phyloP scores from a whole-genome alignment of 2,797 vertebrate species.

The Sebastiscus tertius region DNA sequence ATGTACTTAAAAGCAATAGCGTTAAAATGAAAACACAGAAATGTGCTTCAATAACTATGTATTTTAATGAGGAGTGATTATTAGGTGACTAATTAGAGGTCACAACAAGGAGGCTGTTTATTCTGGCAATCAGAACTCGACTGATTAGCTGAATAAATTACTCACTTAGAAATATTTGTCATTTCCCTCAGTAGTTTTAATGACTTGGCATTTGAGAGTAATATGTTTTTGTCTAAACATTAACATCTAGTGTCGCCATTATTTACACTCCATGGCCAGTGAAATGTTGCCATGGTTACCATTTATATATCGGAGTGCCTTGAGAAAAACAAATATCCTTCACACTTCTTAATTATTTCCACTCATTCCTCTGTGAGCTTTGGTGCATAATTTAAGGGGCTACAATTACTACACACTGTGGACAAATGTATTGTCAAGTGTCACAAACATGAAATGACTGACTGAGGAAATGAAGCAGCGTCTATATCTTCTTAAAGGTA shows the following conservation, averaged over 20 bases:
- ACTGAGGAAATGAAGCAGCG: not conserved
- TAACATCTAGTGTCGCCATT: not conserved
- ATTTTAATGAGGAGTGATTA: not conserved
- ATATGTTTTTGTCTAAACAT: not conserved
- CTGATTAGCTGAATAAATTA: conserved; percentile 24
- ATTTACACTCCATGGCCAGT: not conserved
- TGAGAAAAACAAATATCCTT: not conserved
- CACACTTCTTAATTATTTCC: conserved; percentile 7
- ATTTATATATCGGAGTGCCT: not conserved
- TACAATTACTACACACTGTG: not conserved
- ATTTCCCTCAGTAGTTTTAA: not conserved
- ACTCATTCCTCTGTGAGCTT: not conserved
- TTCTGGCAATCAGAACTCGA: not conserved
- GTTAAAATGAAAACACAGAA: not conserved
- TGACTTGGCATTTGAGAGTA: not conserved
- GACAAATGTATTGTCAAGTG: not conserved
- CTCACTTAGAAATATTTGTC: not conserved
- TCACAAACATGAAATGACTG: not conserved
- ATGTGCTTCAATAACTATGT: not conserved
- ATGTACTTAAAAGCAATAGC: not conserved
- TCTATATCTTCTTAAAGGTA: not conserved
- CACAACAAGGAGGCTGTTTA: not conserved
- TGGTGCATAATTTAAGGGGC: not conserved
- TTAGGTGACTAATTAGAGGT: not conserved
- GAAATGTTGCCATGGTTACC: conserved; percentile 21